Conservation (phyloP, 2,113 vertebrate genomes). For the Cavia porcellus region DNA sequence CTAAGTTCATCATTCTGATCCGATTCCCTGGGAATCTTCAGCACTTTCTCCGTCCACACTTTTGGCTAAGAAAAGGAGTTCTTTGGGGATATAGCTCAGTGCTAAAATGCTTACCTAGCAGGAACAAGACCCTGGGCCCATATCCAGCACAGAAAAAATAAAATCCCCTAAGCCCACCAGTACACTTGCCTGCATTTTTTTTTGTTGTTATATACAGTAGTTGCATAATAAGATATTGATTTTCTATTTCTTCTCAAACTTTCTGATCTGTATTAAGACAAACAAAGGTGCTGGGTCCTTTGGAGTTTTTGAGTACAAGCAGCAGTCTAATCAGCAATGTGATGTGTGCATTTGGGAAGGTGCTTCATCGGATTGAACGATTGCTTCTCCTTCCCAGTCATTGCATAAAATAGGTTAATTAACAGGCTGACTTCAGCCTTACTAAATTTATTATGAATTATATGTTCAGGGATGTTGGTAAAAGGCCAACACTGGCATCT, state of each 20-base stretch:
- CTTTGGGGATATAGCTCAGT: neutral
- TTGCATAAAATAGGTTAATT: conserved; percentile 90
- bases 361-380: conserved; percentile 3
- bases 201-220: neutral
- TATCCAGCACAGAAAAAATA: neutral
- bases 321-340: conserved; percentile 63
- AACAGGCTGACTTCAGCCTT: conserved; percentile 85
- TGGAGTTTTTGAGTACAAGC: conserved; percentile 62
- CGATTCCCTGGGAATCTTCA: neutral
- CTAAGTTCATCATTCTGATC: neutral
- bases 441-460: conserved; percentile 88
- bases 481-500: conserved; percentile 91
- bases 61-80: neutral
- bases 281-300: conserved; percentile 20
- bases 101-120: neutral
- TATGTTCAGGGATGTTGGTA: conserved; percentile 87
- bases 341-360: conserved; percentile 55
- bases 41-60: neutral
- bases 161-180: neutral
- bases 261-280: neutral
- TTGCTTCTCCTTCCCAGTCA: conserved; percentile 74
- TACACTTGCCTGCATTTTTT: neutral
- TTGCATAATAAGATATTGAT: neutral
- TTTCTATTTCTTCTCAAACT: neutral
- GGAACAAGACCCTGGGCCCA: neutral